phyloP scores from a whole-genome alignment of 2,888 invertebrate species.

The Melipona beecheii region DNA sequence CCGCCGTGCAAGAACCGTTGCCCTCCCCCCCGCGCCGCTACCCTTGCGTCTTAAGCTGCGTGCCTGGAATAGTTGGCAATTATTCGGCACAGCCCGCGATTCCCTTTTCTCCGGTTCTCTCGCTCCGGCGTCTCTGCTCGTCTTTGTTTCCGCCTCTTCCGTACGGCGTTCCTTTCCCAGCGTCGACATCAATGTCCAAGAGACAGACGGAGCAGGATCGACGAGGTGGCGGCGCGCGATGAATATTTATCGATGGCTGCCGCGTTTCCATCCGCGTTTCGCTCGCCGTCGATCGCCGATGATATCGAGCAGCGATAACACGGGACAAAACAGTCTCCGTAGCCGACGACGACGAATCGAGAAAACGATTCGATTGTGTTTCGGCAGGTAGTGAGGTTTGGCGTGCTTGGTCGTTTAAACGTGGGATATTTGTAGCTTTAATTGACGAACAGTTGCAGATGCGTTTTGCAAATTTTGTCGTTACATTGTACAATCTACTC shows the following conservation, averaged over 20 bases:
- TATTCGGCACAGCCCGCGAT: conserved; percentile 73
- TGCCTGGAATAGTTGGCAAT: conserved; percentile 80
- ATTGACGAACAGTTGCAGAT: too few species aligned
- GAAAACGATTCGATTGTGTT: not conserved
- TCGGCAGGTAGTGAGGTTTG: too few species aligned
- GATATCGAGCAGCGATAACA: conserved; percentile 52
- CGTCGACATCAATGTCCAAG: conserved; percentile 25
- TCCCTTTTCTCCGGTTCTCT: conserved; percentile 40
- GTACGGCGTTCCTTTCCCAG: conserved; percentile 14
- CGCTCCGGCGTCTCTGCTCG: conserved; percentile 25
- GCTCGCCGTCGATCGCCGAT: conserved; percentile 56
- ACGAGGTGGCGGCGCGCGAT: conserved; percentile 44
- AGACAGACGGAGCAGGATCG: conserved; percentile 42
- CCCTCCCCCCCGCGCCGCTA: not conserved
- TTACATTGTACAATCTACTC: too few species aligned
- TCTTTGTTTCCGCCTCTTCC: conserved; percentile 33
- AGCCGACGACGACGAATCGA: not conserved
- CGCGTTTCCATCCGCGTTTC: conserved; percentile 49
- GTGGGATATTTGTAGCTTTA: too few species aligned
- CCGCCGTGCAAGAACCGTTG: conserved; percentile 52
- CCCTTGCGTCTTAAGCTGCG: conserved; percentile 70
- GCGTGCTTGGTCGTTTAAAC: too few species aligned
- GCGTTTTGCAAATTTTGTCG: too few species aligned
- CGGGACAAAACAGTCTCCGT: not conserved
- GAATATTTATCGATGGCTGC: conserved; percentile 71